phyloP scores from a whole-genome alignment of 2,797 vertebrate species.

The Pipistrellus nathusii region DNA sequence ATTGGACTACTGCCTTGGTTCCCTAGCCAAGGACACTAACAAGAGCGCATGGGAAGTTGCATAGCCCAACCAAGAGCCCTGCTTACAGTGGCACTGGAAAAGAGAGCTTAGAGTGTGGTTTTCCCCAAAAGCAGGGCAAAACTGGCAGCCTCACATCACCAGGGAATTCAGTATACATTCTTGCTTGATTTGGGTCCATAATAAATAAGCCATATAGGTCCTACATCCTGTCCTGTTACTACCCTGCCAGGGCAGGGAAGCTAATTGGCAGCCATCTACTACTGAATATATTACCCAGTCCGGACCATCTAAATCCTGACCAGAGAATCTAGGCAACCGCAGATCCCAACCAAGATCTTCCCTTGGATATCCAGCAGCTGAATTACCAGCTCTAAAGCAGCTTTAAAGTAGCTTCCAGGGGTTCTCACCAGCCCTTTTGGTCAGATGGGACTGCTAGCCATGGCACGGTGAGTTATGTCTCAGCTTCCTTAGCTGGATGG shows the following conservation, averaged over 20 bases:
- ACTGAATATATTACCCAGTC: neutral
- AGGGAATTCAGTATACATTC: neutral
- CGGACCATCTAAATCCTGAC: neutral
- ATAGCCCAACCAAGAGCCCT: neutral
- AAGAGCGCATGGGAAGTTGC: neutral
- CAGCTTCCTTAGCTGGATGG: neutral
- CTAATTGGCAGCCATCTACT: neutral
- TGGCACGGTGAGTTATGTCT: neutral
- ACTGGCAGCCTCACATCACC: neutral
- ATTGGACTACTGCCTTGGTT: neutral
- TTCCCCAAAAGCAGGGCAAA: neutral
- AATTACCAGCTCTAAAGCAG: neutral
- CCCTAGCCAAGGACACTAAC: neutral
- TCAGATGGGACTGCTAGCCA: neutral
- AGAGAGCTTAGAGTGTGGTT: neutral
- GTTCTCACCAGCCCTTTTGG: neutral
- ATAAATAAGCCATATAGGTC: neutral
- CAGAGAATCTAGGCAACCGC: neutral
- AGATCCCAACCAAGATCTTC: neutral
- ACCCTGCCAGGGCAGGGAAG: neutral
- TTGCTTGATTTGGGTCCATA: neutral
- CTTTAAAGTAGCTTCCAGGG: neutral
- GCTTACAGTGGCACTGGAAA: neutral
- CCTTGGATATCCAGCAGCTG: neutral
- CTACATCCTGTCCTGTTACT: neutral